phyloP scores from a whole-genome alignment of 1,140 invertebrate genomes.

The Drosophila kanapiae region DNA sequence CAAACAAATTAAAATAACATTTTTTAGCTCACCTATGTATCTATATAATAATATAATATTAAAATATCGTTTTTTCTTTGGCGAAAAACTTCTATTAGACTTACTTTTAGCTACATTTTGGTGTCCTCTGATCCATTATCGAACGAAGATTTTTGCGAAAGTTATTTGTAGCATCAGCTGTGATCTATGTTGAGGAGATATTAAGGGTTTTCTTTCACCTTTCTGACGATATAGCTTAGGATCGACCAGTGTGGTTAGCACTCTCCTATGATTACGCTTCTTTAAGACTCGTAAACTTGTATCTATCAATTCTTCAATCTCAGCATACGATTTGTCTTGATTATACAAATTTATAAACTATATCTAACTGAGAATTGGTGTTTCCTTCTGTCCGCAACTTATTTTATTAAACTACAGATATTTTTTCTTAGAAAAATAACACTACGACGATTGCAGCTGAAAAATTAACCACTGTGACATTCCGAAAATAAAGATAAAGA shows the following conservation, averaged over 20 bases:
- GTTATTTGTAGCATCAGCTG: neutral
- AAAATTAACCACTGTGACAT: too few relatives aligned
- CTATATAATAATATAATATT: too few relatives aligned
- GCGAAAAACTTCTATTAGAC: neutral
- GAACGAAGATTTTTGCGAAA: neutral
- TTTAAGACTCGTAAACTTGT: too few relatives aligned
- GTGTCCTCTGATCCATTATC: neutral
- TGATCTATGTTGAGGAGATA: neutral
- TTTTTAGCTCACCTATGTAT: too few relatives aligned
- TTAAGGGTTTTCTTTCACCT: neutral
- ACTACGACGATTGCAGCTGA: too few relatives aligned
- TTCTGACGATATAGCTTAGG: neutral
- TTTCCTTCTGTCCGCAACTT: neutral
- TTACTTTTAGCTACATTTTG: neutral
- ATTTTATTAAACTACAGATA: too few relatives aligned
- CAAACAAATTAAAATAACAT: too few relatives aligned
- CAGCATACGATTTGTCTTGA: neutral
- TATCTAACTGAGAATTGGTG: neutral
- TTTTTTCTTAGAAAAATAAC: too few relatives aligned
- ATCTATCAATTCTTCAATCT: neutral
- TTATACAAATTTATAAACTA: neutral
- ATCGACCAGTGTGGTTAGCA: too few relatives aligned
- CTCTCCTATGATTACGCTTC: too few relatives aligned
- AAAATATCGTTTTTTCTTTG: too few relatives aligned
- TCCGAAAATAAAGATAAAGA: too few relatives aligned